Percentiles rank a stretch among this genome's conserved stretches.
phyloP scores from a whole-genome alignment of 2,113 vertebrate species.

The Scomber scombrus region DNA sequence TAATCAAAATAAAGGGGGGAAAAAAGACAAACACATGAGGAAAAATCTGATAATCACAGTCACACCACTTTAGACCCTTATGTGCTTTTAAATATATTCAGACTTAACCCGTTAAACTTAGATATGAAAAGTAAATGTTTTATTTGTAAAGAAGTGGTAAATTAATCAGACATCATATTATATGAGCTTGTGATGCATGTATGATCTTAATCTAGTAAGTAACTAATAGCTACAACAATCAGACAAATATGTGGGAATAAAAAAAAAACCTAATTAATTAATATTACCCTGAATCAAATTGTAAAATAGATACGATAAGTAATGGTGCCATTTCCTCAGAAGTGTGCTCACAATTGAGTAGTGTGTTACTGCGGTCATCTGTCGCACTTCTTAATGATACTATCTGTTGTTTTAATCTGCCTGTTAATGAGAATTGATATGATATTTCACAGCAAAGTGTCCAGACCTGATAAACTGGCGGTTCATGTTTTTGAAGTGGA shows the following conservation, averaged over 20 bases:
- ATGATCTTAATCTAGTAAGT: too few species aligned
- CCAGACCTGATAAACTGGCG: constrained; percentile 93
- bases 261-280: too few species aligned
- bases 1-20: constrained; percentile 12
- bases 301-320: neutral
- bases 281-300: too few species aligned
- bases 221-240: too few species aligned
- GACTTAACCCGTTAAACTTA: neutral
- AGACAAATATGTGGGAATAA: too few species aligned
- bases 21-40: neutral
- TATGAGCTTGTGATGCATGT: neutral
- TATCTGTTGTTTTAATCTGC: neutral
- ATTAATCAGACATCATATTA: neutral
- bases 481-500: constrained; percentile 98
- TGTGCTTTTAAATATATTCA: constrained; percentile 27
- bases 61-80: constrained; percentile 3
- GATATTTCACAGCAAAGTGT: constrained; percentile 88
- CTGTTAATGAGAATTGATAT: neutral
- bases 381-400: too few species aligned
- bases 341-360: too few species aligned
- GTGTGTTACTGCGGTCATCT: too few species aligned
- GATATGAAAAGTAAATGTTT: neutral
- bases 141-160: too few species aligned
- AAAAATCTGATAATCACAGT: constrained; percentile 19
- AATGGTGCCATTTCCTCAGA: too few species aligned